Evolutionary conservation across 2,113 vertebrate genomes (phyloP), one percentile per base, ranked within the genome.

Genomic region (Fulica atra): DNA sequence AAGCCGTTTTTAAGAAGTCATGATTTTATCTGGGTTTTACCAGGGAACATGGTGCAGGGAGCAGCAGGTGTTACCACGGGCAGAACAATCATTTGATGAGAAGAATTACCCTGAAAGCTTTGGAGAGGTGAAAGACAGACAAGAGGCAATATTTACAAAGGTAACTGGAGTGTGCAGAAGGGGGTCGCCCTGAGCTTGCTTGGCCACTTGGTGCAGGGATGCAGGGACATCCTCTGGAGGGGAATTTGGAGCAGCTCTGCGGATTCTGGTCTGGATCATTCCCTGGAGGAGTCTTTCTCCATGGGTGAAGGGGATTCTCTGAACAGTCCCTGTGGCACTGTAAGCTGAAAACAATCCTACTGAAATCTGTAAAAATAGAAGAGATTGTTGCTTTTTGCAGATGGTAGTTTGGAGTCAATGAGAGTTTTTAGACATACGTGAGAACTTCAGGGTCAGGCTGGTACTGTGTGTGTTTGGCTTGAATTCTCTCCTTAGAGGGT

Each of bases 401-500:
- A 19, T 28, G 11, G 48, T 42, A 53, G 57, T 72, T 80, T 40
- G 51, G 83, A 68, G 25, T 72, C 48, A 12, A 6, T 15, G 15
- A 66, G 54, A 19, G 12, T 8, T 81, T 92, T 91, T 72, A 13
- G 13, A 50, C 7, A 19, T 14, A 20, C 15, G 12, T 7, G 24
- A 87, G 81, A 86, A 92, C 38, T 54, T 78, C 48, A 86, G 93
- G 90, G 69, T 78, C 65, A 76, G 90, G 83, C 86, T 85, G 57
- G 31, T 61, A 26, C 69, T 44, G 0, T 3, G 17, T 79, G 57
- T 35, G 24, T 88, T 90, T 82, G 78, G 85, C 84, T 94, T 88
- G 76, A 65, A 64, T 57, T 77, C 69, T 91, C 64, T 92, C 66
- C 70, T 42, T 42, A 21, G 83, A 72, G 86, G 59, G 80, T 65